Evolutionary conservation across 1,140 invertebrate species (phyloP), one percentile per base, ranked within the genome.

Genomic region (Ridgeia piscesae): DNA sequence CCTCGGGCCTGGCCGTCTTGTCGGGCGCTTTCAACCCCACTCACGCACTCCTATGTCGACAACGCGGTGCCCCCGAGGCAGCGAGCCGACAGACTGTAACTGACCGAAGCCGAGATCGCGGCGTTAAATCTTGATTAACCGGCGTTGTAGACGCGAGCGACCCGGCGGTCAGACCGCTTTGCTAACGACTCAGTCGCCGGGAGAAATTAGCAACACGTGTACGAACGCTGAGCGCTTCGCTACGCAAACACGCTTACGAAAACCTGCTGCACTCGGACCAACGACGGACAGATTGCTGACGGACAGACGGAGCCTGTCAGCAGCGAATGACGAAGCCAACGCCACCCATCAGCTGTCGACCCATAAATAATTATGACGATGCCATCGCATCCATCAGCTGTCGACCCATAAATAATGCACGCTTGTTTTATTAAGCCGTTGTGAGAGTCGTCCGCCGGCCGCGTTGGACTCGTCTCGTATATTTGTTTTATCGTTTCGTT

Each of bases 341-440:
- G 58, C 58, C n/a, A 77, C 27, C 58, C 58, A 77, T 77, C 58
- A 77, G 58, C 58, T 77, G 58, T 77, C 58, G 58, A 77, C 58
- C 58, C 58, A 77, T 77, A 77, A 77, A 77, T 77, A 77, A 77
- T 77, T 9, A 42, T 42, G 42, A 42, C 42, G 4, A 42, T 42
- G 42, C 58, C 58, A 4, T 77, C 58, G 17, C 58, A 77, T 77
- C 58, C 58, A 77, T 77, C 58, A 77, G 58, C 58, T 77, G 58
- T 77, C 58, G 58, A 77, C 58, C 58, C 58, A 77, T 77, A 77
- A 77, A 77, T 77, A 77, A 77, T 77, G 58, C 58, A 77, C 58
- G 17, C 17, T 21, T 77, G 58, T 77, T 77, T 77, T 77, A 77
- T 77, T 77, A 77, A 77, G 58, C 58, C 58, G 2, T 77, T 17